These are phyloP conservation scores for Crepidodera aurea DNA, from an alignment of 2,888 invertebrate species.

Conservation along the genomic window DNA sequence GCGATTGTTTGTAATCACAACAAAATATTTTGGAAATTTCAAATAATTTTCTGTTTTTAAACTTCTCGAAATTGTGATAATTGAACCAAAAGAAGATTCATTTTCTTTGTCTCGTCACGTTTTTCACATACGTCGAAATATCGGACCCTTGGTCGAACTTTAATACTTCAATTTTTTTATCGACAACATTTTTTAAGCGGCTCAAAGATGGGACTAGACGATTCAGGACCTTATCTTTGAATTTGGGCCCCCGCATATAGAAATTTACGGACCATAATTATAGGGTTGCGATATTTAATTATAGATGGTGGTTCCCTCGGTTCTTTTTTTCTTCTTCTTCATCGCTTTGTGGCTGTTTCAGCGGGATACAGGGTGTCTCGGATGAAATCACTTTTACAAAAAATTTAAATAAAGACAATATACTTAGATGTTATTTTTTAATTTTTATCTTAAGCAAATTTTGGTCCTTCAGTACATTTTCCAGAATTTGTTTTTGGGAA, in stretches of 20 bases:
- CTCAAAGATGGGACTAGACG: conserved; percentile 61
- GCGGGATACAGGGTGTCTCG: conserved; percentile 10
- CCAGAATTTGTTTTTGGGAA: too few species aligned
- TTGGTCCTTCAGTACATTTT: too few species aligned
- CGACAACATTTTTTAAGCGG: conserved; percentile 48
- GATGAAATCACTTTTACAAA: background rate
- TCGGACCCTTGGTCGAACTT: conserved; percentile 29
- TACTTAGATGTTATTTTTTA: too few species aligned
- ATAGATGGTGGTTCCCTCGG: conserved; percentile 65
- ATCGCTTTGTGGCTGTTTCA: conserved; percentile 26
- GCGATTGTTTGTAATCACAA: too few species aligned
- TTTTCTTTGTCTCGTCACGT: conserved; percentile 9
- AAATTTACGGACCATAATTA: conserved; percentile 88
- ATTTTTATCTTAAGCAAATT: too few species aligned
- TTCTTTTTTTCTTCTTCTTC: conserved; percentile 38
- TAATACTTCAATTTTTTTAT: conserved; percentile 28
- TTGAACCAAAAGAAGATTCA: too few species aligned
- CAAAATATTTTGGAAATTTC: too few species aligned
- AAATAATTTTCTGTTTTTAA: too few species aligned
- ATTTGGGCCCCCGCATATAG: conserved; percentile 65
- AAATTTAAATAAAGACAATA: too few species aligned
- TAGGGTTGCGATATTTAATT: conserved; percentile 84
- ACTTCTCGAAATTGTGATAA: too few species aligned
- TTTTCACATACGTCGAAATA: conserved; percentile 22
- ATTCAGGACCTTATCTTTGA: conserved; percentile 62